These are phyloP conservation scores for Corythoichthys intestinalis DNA, from an alignment of 2,113 vertebrate species.

Conservation along the genomic window DNA sequence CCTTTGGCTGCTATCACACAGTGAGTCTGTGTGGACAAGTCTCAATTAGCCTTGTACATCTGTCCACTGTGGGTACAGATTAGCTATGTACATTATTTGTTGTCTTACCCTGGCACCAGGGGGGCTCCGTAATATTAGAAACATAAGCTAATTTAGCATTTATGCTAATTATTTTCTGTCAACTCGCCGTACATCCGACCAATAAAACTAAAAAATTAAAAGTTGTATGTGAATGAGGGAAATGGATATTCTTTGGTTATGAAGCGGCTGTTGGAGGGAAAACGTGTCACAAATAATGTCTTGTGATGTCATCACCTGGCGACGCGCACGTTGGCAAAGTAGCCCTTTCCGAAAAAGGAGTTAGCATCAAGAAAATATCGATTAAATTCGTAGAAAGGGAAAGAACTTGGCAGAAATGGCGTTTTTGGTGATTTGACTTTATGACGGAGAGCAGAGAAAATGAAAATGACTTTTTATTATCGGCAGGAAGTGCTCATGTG, in stretches of 20 bases:
- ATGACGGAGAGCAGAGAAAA: not conserved
- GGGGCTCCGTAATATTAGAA: too few relatives aligned
- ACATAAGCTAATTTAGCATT: too few relatives aligned
- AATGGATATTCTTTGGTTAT: slow-evolving; percentile 26
- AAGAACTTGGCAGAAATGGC: not conserved
- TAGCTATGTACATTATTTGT: too few relatives aligned
- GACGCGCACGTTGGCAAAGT: not conserved
- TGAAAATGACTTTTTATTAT: not conserved
- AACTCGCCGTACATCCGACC: too few relatives aligned
- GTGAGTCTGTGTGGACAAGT: too few relatives aligned
- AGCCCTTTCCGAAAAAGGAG: not conserved
- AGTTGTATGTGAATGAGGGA: slow-evolving; percentile 22
- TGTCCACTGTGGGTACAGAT: too few relatives aligned
- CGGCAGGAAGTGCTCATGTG: slow-evolving; percentile 37
- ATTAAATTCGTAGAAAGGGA: not conserved
- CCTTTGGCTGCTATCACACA: too few relatives aligned
- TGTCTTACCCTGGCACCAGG: too few relatives aligned
- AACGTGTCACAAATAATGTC: not conserved
- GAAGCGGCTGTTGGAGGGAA: not conserved
- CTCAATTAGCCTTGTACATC: too few relatives aligned
- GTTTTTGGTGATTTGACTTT: not conserved
- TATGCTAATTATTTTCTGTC: too few relatives aligned
- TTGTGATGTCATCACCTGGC: not conserved
- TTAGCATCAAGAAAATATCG: not conserved
- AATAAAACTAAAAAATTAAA: too few relatives aligned